Evolutionary conservation across 2,888 invertebrate genomes (phyloP).

Genomic region (Nebria salina): DNA sequence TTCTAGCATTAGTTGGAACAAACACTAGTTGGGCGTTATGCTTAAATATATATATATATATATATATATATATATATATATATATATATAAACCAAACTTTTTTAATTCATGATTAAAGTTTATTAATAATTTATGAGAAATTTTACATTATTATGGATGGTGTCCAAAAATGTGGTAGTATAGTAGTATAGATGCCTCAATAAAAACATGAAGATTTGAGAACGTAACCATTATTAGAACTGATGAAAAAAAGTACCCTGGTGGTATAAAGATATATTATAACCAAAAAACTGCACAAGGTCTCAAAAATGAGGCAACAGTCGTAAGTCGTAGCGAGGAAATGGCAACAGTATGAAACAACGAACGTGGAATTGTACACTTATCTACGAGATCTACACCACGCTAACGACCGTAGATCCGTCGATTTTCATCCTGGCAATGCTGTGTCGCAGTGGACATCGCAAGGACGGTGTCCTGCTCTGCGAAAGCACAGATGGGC

Average conservation of each 20-base stretch:
- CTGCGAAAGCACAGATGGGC: not conserved
- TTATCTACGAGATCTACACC: not conserved
- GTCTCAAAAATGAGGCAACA: not conserved
- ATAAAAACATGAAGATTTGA: not conserved
- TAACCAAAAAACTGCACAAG: not conserved
- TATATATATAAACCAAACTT: no score
- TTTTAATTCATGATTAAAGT: no score
- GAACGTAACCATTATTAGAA: not conserved
- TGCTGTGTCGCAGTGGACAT: not conserved
- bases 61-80: no score
- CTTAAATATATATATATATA: no score
- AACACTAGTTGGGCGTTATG: no score
- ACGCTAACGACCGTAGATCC: not conserved
- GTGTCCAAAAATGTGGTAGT: no score
- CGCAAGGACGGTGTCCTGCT: not conserved
- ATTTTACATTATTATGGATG: no score
- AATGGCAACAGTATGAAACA: not conserved
- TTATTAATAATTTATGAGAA: no score
- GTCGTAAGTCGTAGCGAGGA: not conserved
- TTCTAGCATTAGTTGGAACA: no score
- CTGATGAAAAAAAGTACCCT: not conserved
- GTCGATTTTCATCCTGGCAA: not conserved
- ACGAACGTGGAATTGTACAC: not conserved
- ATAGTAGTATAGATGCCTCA: no score
- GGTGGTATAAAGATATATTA: not conserved